Evolutionary conservation across 30 jellyfish, hydroid and myxozoan species (phyloP).

Genomic region (Chrysaora quinquecirrha): DNA sequence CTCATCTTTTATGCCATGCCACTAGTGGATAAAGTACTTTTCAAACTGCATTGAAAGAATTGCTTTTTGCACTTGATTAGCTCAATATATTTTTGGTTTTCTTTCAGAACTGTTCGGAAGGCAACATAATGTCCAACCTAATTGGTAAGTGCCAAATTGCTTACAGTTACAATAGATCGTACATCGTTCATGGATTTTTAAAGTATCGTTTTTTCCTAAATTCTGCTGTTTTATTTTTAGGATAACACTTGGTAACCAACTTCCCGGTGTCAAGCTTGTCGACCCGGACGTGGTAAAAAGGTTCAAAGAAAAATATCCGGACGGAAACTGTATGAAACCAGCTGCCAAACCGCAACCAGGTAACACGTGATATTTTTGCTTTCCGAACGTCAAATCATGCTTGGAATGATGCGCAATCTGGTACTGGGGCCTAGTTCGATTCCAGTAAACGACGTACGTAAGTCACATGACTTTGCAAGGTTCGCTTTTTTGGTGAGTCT

Average conservation of each 20-base stretch:
- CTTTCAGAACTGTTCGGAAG: constrained; percentile 92
- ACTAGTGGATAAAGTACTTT: too few relatives aligned
- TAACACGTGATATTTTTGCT: constrained; percentile 5
- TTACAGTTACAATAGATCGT: too few relatives aligned
- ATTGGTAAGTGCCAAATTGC: constrained; percentile 74
- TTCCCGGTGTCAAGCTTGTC: constrained; percentile 88
- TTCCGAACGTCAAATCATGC: not conserved
- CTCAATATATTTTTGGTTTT: too few relatives aligned
- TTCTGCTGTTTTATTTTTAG: constrained; percentile 22
- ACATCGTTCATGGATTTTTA: too few relatives aligned
- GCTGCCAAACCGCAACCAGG: constrained; percentile 39
- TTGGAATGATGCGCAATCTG: not conserved
- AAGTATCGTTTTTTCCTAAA: too few relatives aligned
- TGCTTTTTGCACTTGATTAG: too few relatives aligned
- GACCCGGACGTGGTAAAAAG: constrained; percentile 95
- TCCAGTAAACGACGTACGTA: too few relatives aligned
- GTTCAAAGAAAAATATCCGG: constrained; percentile 93
- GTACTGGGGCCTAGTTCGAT: too few relatives aligned
- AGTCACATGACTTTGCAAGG: too few relatives aligned
- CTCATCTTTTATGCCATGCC: too few relatives aligned
- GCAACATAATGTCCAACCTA: constrained; percentile 98
- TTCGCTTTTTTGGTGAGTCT: too few relatives aligned
- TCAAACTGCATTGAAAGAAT: too few relatives aligned
- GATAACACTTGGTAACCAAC: constrained; percentile 99
- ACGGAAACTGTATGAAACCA: constrained; percentile 79